Percentiles rank a stretch among this genome's conserved stretches.
Evolutionary conservation across 30 jellyfish, hydroid and myxozoan genomes (phyloP).

Genomic region (Aurelia sp.): DNA sequence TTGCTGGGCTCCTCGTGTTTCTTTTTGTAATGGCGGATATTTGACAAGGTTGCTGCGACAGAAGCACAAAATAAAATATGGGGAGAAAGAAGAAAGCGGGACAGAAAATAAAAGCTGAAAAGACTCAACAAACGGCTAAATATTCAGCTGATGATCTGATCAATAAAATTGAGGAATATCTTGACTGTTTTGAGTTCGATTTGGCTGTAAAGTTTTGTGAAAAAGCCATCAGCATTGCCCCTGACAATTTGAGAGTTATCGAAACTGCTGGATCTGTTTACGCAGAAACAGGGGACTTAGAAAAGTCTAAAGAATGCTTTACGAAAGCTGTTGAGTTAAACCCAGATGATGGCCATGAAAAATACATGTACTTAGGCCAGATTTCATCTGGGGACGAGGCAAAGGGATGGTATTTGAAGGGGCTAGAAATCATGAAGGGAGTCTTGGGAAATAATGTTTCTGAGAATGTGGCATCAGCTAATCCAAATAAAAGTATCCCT

Average conservation of each 20-base stretch:
- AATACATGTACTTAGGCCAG: conserved; percentile 96
- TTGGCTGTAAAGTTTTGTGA: conserved; percentile 92
- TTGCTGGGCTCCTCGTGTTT: neutral
- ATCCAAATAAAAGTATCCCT: neutral
- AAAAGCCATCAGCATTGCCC: conserved; percentile 82
- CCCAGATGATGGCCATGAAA: conserved; percentile 85
- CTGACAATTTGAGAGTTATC: conserved; percentile 54
- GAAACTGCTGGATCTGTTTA: conserved; percentile 87
- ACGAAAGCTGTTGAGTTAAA: conserved; percentile 77
- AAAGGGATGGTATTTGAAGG: conserved; percentile 79
- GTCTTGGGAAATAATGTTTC: conserved; percentile 17
- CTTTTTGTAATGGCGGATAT: conserved; percentile 24
- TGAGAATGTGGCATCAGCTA: neutral
- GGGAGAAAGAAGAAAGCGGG: conserved; percentile 28
- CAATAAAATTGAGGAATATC: conserved; percentile 61
- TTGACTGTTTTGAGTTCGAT: conserved; percentile 89
- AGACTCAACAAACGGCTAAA: neutral
- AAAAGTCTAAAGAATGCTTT: conserved; percentile 56
- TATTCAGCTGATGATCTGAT: conserved; percentile 86
- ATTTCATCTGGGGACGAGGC: conserved; percentile 88
- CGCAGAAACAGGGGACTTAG: conserved; percentile 88
- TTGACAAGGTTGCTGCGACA: neutral
- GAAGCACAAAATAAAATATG: neutral
- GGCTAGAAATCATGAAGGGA: conserved; percentile 80
- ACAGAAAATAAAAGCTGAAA: conserved; percentile 25